phyloP scores from a whole-genome alignment of 2,888 invertebrate species.

The Plemyria rubiginata region DNA sequence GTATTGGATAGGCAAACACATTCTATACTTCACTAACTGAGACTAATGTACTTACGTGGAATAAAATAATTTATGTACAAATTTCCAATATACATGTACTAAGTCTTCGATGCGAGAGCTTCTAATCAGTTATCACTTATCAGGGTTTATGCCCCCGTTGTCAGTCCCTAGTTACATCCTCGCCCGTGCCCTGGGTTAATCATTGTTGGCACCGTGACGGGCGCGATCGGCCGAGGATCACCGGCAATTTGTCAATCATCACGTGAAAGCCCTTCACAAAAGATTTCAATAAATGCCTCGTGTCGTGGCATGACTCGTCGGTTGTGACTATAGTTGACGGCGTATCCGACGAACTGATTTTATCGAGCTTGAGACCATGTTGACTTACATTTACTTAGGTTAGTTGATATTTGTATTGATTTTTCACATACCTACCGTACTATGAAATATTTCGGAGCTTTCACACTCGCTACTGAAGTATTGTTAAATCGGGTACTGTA shows the following conservation, averaged over 20 bases:
- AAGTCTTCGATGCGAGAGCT: no score
- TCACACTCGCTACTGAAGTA: no score
- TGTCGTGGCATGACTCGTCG: slow-evolving; percentile 33
- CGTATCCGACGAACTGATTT: slow-evolving; percentile 33
- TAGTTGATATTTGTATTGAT: no score
- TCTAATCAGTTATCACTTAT: no score
- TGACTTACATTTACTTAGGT: not conserved
- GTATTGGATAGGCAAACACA: no score
- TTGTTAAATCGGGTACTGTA: no score
- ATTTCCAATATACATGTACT: no score
- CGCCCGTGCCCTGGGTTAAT: slow-evolving; percentile 54
- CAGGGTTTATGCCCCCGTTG: not conserved
- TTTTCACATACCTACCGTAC: no score
- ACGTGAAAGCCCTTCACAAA: slow-evolving; percentile 63
- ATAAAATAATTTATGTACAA: no score
- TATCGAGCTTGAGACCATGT: slow-evolving; percentile 21
- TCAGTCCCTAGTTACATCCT: slow-evolving; percentile 5
- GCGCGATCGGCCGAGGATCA: slow-evolving; percentile 64
- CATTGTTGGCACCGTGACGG: slow-evolving; percentile 61
- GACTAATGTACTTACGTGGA: no score
- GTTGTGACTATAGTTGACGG: slow-evolving; percentile 33
- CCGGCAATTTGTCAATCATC: slow-evolving; percentile 78
- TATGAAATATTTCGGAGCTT: no score
- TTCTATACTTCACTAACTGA: no score
- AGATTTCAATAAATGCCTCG: slow-evolving; percentile 64